Evolutionary conservation across 1,140 invertebrate species (phyloP).

Genomic region (Drosophila repletoides): DNA sequence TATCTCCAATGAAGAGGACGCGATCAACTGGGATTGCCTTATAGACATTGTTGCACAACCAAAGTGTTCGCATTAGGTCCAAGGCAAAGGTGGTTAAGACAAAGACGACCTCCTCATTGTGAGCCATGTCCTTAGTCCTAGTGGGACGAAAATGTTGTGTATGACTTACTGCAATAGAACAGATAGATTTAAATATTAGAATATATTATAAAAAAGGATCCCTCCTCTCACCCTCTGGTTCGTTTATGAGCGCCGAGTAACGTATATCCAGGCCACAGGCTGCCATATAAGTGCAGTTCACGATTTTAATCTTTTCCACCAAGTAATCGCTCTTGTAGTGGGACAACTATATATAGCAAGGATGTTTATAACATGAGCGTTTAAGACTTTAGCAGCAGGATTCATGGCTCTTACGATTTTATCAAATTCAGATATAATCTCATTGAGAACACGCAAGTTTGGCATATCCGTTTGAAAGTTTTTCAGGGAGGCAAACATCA

Average conservation of each 20-base stretch:
- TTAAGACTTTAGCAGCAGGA: no score
- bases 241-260: neutral
- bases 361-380: no score
- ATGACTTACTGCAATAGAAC: neutral
- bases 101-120: slow-evolving; percentile 44
- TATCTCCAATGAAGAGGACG: neutral
- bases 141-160: neutral
- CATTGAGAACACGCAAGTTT: slow-evolving; percentile 91
- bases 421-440: slow-evolving; percentile 95
- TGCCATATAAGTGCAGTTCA: slow-evolving; percentile 96
- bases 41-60: slow-evolving; percentile 30
- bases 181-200: neutral
- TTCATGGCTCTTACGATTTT: slow-evolving; percentile 82
- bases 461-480: slow-evolving; percentile 87
- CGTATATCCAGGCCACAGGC: slow-evolving; percentile 93
- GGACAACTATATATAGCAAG: neutral
- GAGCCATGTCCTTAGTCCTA: neutral
- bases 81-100: slow-evolving; percentile 53
- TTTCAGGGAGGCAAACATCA: slow-evolving; percentile 95
- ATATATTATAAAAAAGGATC: neutral
- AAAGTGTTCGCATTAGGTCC: slow-evolving; percentile 51
- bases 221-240: slow-evolving; percentile 7
- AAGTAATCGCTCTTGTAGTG: slow-evolving; percentile 40
- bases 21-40: neutral
- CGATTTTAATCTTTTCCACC: slow-evolving; percentile 95